These are phyloP conservation scores for Discoglossus pictus DNA, from an alignment of 2,797 vertebrate genomes.

Conservation along the genomic window DNA sequence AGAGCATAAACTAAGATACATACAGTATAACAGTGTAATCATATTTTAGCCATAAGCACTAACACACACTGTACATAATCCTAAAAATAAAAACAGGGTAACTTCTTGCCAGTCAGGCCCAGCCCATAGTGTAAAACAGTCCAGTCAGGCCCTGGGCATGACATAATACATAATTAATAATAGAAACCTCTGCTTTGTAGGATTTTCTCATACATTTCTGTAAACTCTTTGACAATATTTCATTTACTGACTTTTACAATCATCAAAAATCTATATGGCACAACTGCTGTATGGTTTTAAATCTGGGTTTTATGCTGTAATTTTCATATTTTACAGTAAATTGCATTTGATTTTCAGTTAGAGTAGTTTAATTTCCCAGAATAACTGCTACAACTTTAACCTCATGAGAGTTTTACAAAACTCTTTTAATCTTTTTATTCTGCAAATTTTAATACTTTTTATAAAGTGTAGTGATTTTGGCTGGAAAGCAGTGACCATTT, in stretches of 20 bases:
- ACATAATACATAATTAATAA: not conserved
- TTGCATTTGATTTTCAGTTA: conserved; percentile 43
- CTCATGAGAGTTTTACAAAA: conserved; percentile 5
- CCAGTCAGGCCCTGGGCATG: no score
- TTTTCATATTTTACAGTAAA: conserved; percentile 41
- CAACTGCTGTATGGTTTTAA: conserved; percentile 21
- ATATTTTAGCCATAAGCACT: no score
- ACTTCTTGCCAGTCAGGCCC: no score
- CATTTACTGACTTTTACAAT: conserved; percentile 32
- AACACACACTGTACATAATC: no score
- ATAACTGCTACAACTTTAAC: conserved; percentile 18
- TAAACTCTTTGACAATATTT: conserved; percentile 30
- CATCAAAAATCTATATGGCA: conserved; percentile 33
- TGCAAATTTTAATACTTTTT: conserved; percentile 9
- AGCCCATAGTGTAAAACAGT: no score
- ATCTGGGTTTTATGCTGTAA: conserved; percentile 20
- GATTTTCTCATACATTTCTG: conserved; percentile 12
- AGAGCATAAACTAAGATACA: no score
- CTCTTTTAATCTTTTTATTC: not conserved
- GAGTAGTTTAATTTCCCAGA: conserved; percentile 41
- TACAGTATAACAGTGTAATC: no score
- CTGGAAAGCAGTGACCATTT: no score
- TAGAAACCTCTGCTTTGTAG: conserved; percentile 4
- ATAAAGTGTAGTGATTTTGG: not conserved
- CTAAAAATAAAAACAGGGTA: no score